Base-by-base conservation (phyloP, 2,113 vertebrate species). In the Seriola dumerili region DNA sequence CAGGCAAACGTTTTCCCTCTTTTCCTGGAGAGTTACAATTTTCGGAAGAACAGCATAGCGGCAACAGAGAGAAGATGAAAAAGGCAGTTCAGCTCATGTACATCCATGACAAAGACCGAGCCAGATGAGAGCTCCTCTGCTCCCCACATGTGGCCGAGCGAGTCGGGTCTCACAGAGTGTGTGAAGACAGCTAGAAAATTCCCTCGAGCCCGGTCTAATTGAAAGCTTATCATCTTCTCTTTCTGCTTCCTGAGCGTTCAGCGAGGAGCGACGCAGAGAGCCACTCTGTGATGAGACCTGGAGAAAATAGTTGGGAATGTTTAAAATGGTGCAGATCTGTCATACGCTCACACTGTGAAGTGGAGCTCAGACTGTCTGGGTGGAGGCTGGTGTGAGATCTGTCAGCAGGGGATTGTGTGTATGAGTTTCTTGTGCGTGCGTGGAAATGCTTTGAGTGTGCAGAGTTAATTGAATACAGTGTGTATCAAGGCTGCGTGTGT, bases 171-270 rank as follows among this genome's bases (percentile, higher is more conserved):
- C 91, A 78, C 89, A 84, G 90, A 88, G 89, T 91, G 86, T 92
- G 92, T 88, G 91, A 93, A 93, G 92, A 91, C 90, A 93, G 91
- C 88, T 90, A 93, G 92, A 94, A 93, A 89, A 93, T 93, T 91
- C 94, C 94, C 92, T 55, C 83, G 92, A 94, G 93, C 93, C 76
- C 1, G 19, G 40, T 59, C 90, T 95, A 94, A 95, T 95, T 94
- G 92, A 94, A 95, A 94, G 92, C 94, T 94, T 95, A 93, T 92
- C 92, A 91, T 94, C 88, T 91, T 93, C 78, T 89, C 92, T 93
- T 91, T 94, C 89, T 89, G 92, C 89, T 91, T 90, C 89, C 81
- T 92, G 91, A 84, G 84, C 71, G 78, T 58, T 78, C 48, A 21
- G 72, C 34, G 13, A 64, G 78, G 74, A 63, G 50, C 23, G 44